Base-by-base conservation (phyloP, 2,113 vertebrate genomes). In the Alectura lathami region DNA sequence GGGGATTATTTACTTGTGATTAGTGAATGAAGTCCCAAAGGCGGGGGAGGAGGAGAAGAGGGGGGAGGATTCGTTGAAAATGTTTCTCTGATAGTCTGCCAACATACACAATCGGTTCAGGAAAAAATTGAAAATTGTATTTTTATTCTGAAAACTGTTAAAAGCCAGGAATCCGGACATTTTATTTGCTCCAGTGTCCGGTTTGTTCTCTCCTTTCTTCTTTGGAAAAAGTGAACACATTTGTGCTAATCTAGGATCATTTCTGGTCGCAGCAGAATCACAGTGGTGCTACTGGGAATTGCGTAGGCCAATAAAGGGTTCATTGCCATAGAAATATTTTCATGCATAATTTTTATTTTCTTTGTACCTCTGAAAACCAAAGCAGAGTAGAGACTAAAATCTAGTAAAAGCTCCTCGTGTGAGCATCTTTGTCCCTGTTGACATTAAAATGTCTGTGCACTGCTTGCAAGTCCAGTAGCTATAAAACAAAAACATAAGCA, bases 1-100 rank as follows among this genome's bases (percentile, higher is more conserved):
- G 38, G 76, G 56, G 76, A 42, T 94, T 88, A 62, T 83, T 88
- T 92, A 64, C 24, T 34, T 84, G 79, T 70, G 85, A 88, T 94
- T 86, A 83, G 32, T 83, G 75, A 95, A 80, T 73, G 83, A 42
- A 93, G 86, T 47, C 51, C 69, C 53, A 51, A 86, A 74, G 57
- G 7, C 13, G 5, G 11, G 5, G 3, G 8, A 3, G 5, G 50
- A 4, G 6, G 13, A 24, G 18, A 11, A 6, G 15, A 23, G 50
- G 38, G 54, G 32, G 13, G 11, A 13, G 64, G 88, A 91, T 79
- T 70, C 50, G 56, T 40, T 47, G 38, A 83, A 94, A 93, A 78
- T 43, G 8, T 57, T 40, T 2, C 59, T 86, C 45, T 91, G 59
- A 29, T 88, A 56, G 24, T 79, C 36, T 82, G 57, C 88, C 89